Evolutionary conservation across 2,113 vertebrate species (phyloP).

Genomic region (Pluvialis apricaria): DNA sequence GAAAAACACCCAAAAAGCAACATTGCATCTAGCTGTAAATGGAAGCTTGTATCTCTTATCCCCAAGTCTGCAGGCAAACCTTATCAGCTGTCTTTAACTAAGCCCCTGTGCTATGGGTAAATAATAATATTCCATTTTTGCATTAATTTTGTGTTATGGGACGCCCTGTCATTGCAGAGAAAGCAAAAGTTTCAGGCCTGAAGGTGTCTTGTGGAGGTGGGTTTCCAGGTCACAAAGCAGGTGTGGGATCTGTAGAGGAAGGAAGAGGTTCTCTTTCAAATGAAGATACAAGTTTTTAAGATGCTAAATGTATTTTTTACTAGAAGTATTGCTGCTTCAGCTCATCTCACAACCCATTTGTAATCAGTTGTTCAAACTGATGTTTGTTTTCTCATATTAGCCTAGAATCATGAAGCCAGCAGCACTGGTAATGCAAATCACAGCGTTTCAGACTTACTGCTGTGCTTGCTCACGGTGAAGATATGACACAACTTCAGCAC

Average conservation of each 20-base stretch:
- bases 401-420: neutral
- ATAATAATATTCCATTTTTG: neutral
- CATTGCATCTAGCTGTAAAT: neutral
- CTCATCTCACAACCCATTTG: neutral
- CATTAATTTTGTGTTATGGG: neutral
- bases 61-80: neutral
- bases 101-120: neutral
- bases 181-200: neutral
- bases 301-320: neutral
- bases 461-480: neutral
- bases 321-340: neutral
- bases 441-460: neutral
- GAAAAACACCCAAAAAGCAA: neutral
- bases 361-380: neutral
- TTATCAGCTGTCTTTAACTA: neutral
- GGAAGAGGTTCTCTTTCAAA: neutral
- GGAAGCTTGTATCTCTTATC: neutral
- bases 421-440: neutral
- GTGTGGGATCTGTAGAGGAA: neutral
- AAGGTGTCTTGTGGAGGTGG: rapidly evolving
- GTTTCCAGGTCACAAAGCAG: neutral
- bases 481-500: neutral
- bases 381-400: neutral
- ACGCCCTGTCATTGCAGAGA: neutral
- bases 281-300: neutral